Evolutionary conservation across 2,113 vertebrate genomes (phyloP).

Genomic region (Hypanus sabinus): DNA sequence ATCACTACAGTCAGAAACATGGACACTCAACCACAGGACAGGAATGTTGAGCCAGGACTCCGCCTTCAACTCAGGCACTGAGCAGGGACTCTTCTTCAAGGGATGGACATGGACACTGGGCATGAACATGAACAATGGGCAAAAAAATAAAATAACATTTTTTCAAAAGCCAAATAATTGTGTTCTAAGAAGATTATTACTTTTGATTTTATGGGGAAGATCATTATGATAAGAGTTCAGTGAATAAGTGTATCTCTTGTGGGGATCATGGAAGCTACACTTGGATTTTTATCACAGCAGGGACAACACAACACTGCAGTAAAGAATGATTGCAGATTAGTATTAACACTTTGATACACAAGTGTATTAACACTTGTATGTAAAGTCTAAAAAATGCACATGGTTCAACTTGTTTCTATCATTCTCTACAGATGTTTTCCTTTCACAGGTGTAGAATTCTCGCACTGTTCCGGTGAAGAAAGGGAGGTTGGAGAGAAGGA

Average conservation of each 20-base stretch:
- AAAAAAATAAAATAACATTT: no score
- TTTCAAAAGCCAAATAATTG: not conserved
- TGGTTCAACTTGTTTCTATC: not conserved
- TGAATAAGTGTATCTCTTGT: not conserved
- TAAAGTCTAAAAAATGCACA: not conserved
- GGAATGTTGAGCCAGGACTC: no score
- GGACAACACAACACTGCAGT: not conserved
- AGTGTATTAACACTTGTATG: no score
- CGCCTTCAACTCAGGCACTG: no score
- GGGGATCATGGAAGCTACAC: not conserved
- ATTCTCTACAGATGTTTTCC: not conserved
- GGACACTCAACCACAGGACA: no score
- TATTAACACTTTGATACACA: not conserved
- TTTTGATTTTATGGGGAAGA: conserved; percentile 21
- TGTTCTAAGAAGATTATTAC: not conserved
- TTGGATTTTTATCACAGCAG: not conserved
- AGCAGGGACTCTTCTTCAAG: no score
- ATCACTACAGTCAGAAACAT: no score
- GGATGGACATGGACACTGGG: no score
- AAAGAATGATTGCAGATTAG: not conserved
- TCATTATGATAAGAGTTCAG: not conserved
- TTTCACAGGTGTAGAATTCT: not conserved
- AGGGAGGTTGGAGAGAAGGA: not conserved
- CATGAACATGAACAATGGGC: no score
- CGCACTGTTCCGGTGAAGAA: not conserved